Percentiles rank a stretch among this genome's conserved stretches.
Conservation (phyloP, 2,113 vertebrate species). For the Onychostruthus taczanowskii region DNA sequence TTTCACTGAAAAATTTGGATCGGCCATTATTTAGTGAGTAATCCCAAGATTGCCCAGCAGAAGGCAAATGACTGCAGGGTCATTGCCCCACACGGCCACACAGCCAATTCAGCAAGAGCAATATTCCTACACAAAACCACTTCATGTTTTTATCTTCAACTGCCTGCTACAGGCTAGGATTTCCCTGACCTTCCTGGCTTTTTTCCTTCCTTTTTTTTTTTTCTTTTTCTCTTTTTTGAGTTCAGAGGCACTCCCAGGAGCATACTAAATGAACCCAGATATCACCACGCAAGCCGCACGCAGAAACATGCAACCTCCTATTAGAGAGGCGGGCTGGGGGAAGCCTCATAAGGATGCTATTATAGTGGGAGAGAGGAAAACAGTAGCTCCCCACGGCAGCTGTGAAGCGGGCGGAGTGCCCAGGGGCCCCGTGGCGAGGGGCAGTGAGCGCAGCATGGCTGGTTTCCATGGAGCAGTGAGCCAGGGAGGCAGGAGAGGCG, state of each 20-base stretch:
- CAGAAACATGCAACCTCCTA: not conserved
- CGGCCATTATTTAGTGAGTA: not conserved
- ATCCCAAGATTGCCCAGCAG: not conserved
- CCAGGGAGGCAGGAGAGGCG: not conserved
- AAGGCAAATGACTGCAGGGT: not conserved
- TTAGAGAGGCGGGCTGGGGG: not conserved
- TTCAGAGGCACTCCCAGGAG: not conserved
- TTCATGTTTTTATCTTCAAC: not conserved
- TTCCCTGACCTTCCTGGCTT: not conserved
- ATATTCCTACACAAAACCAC: not conserved
- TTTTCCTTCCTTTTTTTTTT: not conserved
- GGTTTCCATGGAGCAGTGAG: slow-evolving; percentile 6
- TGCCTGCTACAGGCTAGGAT: not conserved
- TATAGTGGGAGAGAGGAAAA: slow-evolving; percentile 12
- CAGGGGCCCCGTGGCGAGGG: not conserved
- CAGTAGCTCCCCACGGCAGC: not conserved
- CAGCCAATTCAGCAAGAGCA: not conserved
- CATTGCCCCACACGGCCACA: accelerated
- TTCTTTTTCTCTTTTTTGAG: not conserved
- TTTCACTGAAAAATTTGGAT: not conserved
- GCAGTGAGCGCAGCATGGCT: accelerated
- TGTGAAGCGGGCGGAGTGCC: not conserved
- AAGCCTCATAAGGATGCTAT: slow-evolving; percentile 41
- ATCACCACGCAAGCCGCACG: not conserved
- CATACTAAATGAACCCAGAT: not conserved